phyloP scores from a whole-genome alignment of 1,140 invertebrate species.

The Saccostrea cuccullata region DNA sequence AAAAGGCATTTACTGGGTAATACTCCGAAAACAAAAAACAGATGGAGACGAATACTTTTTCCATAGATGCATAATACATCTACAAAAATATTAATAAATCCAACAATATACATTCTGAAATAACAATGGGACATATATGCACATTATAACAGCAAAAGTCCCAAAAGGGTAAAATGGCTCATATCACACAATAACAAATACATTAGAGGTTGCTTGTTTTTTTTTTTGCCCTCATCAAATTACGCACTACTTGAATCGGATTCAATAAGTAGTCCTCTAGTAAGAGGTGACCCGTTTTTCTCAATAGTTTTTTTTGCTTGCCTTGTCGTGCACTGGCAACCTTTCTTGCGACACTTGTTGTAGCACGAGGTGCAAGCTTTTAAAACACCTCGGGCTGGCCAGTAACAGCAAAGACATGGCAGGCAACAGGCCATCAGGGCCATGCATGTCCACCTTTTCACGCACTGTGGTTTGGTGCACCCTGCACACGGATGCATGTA shows the following conservation, averaged over 20 bases:
- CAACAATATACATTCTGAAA: conserved; percentile 26
- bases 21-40: conserved; percentile 36
- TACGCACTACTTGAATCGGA: conserved; percentile 58
- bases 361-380: conserved; percentile 89
- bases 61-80: conserved; percentile 26
- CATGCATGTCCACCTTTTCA: conserved; percentile 90
- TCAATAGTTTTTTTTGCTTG: conserved; percentile 53
- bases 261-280: conserved; percentile 55
- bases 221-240: conserved; percentile 32
- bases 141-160: conserved; percentile 35
- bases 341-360: conserved; percentile 86
- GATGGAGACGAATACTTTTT: conserved; percentile 35
- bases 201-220: conserved; percentile 20
- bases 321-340: conserved; percentile 79
- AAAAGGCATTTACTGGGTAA: conserved; percentile 26
- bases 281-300: conserved; percentile 55
- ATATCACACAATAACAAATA: conserved; percentile 32
- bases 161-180: conserved; percentile 35
- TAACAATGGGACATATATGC: conserved; percentile 34
- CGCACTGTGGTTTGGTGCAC: conserved; percentile 82
- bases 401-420: conserved; percentile 94
- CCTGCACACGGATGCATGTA: conserved; percentile 93
- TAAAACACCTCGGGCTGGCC: conserved; percentile 91
- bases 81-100: conserved; percentile 35
- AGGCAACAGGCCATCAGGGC: conserved; percentile 86